Evolutionary conservation across 1,140 invertebrate species (phyloP).

Genomic region (Leptonema lineaticorne): DNA sequence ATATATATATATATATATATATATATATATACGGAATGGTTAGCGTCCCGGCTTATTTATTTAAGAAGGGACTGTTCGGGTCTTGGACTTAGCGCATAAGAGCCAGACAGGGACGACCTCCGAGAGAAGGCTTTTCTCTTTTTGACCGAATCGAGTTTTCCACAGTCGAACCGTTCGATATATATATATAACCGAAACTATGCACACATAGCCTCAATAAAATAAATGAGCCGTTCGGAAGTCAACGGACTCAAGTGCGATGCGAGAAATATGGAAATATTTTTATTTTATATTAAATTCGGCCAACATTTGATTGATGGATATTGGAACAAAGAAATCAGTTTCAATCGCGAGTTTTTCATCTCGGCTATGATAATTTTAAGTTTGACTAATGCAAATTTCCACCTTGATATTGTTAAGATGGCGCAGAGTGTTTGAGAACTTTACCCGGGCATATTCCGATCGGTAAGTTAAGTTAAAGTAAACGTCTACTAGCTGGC

Average conservation of each 20-base stretch:
- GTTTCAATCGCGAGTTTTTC: too few species aligned
- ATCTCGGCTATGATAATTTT: neutral
- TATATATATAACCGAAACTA: too few species aligned
- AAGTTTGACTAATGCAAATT: conserved; percentile 13
- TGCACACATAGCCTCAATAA: too few species aligned
- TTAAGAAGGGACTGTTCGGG: conserved; percentile 39
- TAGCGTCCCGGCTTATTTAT: conserved; percentile 40
- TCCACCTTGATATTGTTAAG: neutral
- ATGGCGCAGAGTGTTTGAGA: neutral
- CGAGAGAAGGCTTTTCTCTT: conserved; percentile 28
- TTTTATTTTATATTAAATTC: neutral
- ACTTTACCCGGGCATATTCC: neutral
- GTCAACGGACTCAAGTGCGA: neutral
- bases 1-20: neutral
- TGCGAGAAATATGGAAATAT: conserved; percentile 1
- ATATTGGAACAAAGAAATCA: too few species aligned
- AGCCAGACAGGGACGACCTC: conserved; percentile 32
- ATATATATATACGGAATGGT: conserved; percentile 19
- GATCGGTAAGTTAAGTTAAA: conserved; percentile 19
- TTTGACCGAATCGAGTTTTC: conserved; percentile 28
- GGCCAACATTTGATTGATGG: neutral
- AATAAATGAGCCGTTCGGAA: neutral
- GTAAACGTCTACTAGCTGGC: conserved; percentile 22
- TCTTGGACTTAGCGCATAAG: conserved; percentile 33
- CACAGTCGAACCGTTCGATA: too few species aligned